phyloP scores from a whole-genome alignment of 2,113 vertebrate genomes.

The Tor tambroides region DNA sequence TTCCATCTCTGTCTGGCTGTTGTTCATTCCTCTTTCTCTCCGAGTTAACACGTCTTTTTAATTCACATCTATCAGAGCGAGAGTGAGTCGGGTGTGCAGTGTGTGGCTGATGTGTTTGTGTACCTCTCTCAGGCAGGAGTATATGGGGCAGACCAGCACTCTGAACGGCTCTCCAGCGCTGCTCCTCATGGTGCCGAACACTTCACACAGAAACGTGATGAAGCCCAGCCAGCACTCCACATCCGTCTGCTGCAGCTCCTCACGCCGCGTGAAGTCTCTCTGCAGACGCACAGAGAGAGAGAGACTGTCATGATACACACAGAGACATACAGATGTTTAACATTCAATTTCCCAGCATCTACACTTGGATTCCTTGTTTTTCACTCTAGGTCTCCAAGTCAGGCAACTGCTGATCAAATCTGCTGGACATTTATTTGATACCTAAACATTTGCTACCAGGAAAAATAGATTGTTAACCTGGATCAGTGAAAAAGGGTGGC shows the following conservation, averaged over 20 bases:
- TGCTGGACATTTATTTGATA: no score
- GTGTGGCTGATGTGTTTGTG: constrained; percentile 1
- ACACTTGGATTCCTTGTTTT: no score
- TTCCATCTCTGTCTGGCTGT: neutral
- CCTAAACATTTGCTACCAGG: no score
- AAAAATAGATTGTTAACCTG: no score
- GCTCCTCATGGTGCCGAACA: constrained; percentile 96
- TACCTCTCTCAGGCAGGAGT: constrained; percentile 98
- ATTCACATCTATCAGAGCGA: neutral
- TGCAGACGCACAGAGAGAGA: constrained; percentile 65
- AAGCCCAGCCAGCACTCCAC: constrained; percentile 97
- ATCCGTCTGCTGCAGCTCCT: constrained; percentile 88
- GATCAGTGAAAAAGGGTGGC: no score
- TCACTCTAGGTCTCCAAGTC: no score
- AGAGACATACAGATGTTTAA: neutral
- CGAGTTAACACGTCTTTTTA: neutral
- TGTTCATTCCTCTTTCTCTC: neutral
- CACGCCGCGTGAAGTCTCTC: constrained; percentile 91
- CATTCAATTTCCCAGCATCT: no score
- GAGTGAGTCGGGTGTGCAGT: neutral
- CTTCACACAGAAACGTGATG: constrained; percentile 98
- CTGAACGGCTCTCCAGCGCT: constrained; percentile 91
- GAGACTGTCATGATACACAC: neutral
- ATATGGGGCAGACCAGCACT: constrained; percentile 96
- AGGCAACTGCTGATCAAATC: no score